Evolutionary conservation across 2,888 invertebrate genomes (phyloP).

Genomic region (Portevinia maculata): DNA sequence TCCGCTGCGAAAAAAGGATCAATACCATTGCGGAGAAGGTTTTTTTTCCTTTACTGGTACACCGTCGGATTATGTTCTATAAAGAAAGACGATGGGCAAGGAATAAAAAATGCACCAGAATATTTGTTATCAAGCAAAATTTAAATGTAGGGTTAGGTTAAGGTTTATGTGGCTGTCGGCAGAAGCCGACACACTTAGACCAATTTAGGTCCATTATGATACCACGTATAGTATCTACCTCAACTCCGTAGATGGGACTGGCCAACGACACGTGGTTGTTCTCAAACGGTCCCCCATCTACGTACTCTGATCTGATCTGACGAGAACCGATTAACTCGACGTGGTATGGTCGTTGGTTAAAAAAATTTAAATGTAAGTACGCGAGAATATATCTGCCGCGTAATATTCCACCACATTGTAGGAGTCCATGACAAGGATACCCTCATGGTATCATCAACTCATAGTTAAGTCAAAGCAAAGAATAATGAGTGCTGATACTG

Average conservation of each 20-base stretch:
- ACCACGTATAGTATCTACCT: no score
- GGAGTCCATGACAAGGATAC: background rate
- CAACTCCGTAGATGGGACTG: no score
- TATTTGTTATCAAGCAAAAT: slow-evolving; percentile 52
- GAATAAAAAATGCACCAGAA: slow-evolving; percentile 20
- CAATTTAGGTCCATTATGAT: no score
- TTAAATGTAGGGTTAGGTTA: slow-evolving; percentile 38
- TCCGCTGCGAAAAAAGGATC: slow-evolving; percentile 7
- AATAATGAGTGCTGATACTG: slow-evolving; percentile 2
- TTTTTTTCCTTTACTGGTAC: slow-evolving; percentile 11
- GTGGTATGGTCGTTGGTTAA: no score
- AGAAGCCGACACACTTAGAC: no score
- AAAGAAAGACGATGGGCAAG: slow-evolving; percentile 28
- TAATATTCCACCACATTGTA: background rate
- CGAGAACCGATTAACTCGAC: no score
- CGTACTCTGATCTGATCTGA: no score
- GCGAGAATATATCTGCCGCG: slow-evolving; percentile 1
- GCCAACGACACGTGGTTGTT: no score
- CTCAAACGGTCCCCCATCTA: no score
- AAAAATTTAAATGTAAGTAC: slow-evolving; percentile 42
- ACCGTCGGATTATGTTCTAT: background rate
- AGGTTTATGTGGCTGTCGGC: no score
- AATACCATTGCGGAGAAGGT: slow-evolving; percentile 40
- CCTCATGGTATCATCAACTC: background rate
- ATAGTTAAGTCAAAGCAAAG: background rate